phyloP scores from a whole-genome alignment of 2,113 vertebrate species.

The Acrocephalus arundinaceus region DNA sequence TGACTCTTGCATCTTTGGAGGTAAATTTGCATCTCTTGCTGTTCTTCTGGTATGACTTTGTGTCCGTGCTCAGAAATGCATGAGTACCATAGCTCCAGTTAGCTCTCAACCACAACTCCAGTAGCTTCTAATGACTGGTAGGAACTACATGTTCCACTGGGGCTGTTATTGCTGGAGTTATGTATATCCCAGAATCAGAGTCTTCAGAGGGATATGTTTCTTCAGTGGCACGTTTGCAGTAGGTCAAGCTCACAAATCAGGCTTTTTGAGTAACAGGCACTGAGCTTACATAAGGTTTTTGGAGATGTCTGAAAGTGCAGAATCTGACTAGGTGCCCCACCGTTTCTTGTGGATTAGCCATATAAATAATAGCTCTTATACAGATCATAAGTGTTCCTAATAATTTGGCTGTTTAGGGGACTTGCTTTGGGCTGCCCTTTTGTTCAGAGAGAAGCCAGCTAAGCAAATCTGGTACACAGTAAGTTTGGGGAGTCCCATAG shows the following conservation, averaged over 20 bases:
- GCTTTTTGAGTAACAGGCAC: not conserved
- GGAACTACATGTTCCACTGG: not conserved
- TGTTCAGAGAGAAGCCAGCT: not conserved
- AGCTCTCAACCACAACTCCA: not conserved
- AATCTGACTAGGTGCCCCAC: not conserved
- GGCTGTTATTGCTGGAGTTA: not conserved
- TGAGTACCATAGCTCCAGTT: not conserved
- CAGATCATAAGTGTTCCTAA: not conserved
- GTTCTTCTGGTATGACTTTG: not conserved
- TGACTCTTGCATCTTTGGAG: not conserved
- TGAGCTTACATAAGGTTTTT: not conserved
- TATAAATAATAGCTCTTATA: not conserved
- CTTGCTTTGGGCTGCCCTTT: not conserved
- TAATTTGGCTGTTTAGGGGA: not conserved
- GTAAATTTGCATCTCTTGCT: constrained; percentile 12
- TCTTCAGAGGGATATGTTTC: not conserved
- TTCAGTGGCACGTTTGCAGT: not conserved
- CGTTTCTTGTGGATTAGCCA: not conserved
- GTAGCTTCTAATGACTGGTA: not conserved
- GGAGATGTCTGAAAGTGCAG: not conserved
- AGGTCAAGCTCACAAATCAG: not conserved
- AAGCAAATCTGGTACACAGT: not conserved
- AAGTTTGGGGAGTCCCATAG: not conserved
- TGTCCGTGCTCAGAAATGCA: not conserved
- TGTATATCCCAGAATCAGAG: not conserved